These are phyloP conservation scores for Xiphorhynchus elegans DNA, from an alignment of 2,113 vertebrate genomes.

Conservation along the genomic window DNA sequence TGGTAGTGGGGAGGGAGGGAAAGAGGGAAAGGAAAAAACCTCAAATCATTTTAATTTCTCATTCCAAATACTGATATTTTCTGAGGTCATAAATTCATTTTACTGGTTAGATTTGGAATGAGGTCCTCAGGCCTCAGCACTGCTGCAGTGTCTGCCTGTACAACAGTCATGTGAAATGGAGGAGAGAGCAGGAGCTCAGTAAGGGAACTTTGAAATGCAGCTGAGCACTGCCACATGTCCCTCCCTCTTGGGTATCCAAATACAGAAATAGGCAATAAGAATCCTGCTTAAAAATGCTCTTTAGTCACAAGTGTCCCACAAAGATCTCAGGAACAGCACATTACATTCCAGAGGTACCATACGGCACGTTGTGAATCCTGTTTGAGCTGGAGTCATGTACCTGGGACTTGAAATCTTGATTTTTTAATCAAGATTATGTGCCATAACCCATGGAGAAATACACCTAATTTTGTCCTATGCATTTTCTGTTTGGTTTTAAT, in stretches of 20 bases:
- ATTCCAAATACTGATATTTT: background rate
- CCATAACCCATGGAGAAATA: background rate
- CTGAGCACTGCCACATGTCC: background rate
- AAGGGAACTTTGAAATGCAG: background rate
- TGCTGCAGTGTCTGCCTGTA: background rate
- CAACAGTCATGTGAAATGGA: background rate
- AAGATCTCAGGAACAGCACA: background rate
- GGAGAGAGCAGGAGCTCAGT: background rate
- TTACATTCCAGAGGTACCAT: background rate
- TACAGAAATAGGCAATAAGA: background rate
- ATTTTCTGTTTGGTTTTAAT: background rate
- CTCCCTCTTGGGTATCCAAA: background rate
- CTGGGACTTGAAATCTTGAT: background rate
- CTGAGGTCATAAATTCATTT: background rate
- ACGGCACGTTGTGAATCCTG: background rate
- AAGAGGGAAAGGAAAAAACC: background rate
- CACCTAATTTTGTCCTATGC: background rate
- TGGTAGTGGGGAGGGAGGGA: background rate
- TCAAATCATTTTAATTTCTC: background rate
- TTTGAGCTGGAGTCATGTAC: background rate
- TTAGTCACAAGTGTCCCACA: background rate
- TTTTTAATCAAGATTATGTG: background rate
- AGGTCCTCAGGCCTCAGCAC: background rate
- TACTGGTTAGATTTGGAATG: background rate
- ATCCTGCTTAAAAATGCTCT: background rate